These are phyloP conservation scores for Rhagonycha fulva DNA, from an alignment of 2,888 invertebrate species.

Conservation along the genomic window DNA sequence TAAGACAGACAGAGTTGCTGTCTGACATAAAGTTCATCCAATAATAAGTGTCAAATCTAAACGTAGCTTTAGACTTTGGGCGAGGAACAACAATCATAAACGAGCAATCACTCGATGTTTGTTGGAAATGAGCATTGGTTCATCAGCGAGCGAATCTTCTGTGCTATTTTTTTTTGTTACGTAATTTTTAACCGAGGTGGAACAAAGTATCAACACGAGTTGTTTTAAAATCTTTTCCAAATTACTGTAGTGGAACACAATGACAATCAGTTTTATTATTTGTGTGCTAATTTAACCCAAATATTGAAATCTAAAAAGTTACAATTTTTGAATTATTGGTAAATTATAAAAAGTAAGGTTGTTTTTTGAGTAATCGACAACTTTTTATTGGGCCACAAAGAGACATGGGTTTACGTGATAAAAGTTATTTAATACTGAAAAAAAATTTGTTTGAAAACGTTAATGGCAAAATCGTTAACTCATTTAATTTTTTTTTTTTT, in stretches of 20 bases:
- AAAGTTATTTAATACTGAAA: neutral
- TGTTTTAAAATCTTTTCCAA: neutral
- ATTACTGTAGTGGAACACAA: neutral
- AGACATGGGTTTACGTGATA: neutral
- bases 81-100: neutral
- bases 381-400: neutral
- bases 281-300: neutral
- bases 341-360: neutral
- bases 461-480: neutral
- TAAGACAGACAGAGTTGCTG: too few species aligned
- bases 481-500: neutral
- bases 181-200: neutral
- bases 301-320: neutral
- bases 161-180: neutral
- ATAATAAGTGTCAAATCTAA: too few species aligned
- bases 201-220: neutral
- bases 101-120: neutral
- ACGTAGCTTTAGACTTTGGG: too few species aligned
- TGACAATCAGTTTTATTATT: neutral
- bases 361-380: neutral
- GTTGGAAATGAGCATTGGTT: too few species aligned
- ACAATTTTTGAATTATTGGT: neutral
- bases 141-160: neutral
- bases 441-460: neutral
- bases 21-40: too few species aligned